phyloP scores from a whole-genome alignment of 2,113 vertebrate species.

The Laterallus jamaicensis region DNA sequence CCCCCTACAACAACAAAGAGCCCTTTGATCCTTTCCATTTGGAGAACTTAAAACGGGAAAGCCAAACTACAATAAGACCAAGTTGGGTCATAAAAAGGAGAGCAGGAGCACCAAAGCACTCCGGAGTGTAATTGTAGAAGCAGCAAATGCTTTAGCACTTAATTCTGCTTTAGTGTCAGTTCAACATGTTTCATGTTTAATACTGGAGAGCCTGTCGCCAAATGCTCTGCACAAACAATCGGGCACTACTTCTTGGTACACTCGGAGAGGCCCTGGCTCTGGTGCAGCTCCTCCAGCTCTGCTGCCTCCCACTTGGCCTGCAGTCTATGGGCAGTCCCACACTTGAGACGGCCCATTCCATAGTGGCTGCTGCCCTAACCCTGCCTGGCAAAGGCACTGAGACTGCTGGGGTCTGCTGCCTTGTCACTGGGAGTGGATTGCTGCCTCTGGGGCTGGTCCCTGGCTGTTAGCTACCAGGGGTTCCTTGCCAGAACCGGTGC shows the following conservation, averaged over 20 bases:
- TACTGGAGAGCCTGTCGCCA: constrained; percentile 25
- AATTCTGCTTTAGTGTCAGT: constrained; percentile 60
- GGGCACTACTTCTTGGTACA: background rate
- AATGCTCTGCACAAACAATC: constrained; percentile 67
- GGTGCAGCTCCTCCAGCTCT: background rate
- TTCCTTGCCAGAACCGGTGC: background rate
- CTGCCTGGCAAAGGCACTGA: background rate
- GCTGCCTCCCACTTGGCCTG: background rate
- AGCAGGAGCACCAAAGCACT: constrained; percentile 41
- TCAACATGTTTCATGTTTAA: constrained; percentile 13
- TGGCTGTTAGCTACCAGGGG: background rate
- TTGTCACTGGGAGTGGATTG: fast-evolving
- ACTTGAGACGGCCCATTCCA: fast-evolving
- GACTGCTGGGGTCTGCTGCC: fast-evolving
- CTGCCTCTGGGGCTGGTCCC: fast-evolving
- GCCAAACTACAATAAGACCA: constrained; percentile 60
- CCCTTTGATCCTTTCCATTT: constrained; percentile 71
- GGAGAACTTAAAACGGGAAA: constrained; percentile 60
- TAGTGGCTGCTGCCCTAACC: background rate
- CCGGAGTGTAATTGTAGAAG: constrained; percentile 62
- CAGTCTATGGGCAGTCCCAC: fast-evolving
- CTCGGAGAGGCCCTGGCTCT: background rate
- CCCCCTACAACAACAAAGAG: constrained; percentile 55
- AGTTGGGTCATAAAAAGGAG: constrained; percentile 66
- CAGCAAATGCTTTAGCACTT: constrained; percentile 71